These are phyloP conservation scores for Gymnocheta viridis DNA, from an alignment of 2,888 invertebrate species.

Conservation along the genomic window DNA sequence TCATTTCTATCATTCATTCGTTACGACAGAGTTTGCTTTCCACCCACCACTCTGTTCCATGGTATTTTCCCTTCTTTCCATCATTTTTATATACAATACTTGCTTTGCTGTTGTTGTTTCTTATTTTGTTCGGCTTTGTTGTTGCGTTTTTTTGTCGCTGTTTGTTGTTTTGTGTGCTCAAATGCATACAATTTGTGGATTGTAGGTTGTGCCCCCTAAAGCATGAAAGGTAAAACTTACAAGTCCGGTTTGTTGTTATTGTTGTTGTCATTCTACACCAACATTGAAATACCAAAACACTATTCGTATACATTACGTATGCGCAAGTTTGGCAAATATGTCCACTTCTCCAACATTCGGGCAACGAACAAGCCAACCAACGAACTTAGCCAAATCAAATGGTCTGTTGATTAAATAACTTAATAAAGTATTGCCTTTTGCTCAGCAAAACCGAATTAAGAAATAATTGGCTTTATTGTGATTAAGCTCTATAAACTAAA, in stretches of 20 bases:
- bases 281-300: constrained; percentile 58
- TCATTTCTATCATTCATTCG: constrained; percentile 80
- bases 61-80: constrained; percentile 19
- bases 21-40: constrained; percentile 76
- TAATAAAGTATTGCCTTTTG: too few species aligned
- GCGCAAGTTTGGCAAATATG: constrained; percentile 65
- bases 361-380: constrained; percentile 18
- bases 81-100: constrained; percentile 27
- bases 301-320: constrained; percentile 55
- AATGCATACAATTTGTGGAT: constrained; percentile 78
- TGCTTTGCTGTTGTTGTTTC: constrained; percentile 25
- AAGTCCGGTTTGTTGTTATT: constrained; percentile 63
- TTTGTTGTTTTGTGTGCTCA: constrained; percentile 59
- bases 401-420: background rate
- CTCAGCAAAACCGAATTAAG: too few species aligned
- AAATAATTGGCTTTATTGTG: too few species aligned
- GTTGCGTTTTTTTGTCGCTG: constrained; percentile 16
- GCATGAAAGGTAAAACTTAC: constrained; percentile 77
- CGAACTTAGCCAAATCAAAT: constrained; percentile 72
- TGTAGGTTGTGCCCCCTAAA: constrained; percentile 78
- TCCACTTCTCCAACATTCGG: constrained; percentile 33
- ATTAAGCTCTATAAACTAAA: too few species aligned
- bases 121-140: background rate
- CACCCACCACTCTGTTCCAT: constrained; percentile 74
- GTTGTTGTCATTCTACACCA: constrained; percentile 66